These are phyloP conservation scores for Hyphantria cunea DNA, from an alignment of 1,140 invertebrate genomes.

Conservation along the genomic window DNA sequence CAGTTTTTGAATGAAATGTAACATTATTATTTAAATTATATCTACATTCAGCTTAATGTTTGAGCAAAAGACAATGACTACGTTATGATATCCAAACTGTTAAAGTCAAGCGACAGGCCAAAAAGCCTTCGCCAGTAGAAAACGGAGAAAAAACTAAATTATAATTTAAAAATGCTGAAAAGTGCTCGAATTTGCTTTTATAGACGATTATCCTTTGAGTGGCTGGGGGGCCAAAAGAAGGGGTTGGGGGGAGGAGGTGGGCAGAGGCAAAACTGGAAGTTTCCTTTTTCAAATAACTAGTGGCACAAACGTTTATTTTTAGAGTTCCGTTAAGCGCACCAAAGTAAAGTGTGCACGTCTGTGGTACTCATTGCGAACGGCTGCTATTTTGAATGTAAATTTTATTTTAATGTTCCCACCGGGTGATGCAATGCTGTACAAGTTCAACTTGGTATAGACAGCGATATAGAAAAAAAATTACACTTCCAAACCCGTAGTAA, in stretches of 20 bases:
- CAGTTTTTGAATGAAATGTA: too few relatives aligned
- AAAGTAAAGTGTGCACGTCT: not conserved
- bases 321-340: not conserved
- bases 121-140: conserved; percentile 2
- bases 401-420: not conserved
- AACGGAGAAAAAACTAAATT: conserved; percentile 14
- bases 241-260: too few relatives aligned
- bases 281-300: not conserved
- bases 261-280: conserved; percentile 3
- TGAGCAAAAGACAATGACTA: not conserved
- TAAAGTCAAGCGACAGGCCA: not conserved
- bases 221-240: not conserved
- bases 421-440: not conserved
- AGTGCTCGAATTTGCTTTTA: conserved; percentile 27
- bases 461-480: too few relatives aligned
- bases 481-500: too few relatives aligned
- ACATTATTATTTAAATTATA: not conserved
- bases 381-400: not conserved
- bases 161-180: conserved; percentile 16
- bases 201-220: conserved; percentile 30
- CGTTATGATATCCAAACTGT: not conserved
- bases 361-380: not conserved
- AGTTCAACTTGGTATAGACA: not conserved
- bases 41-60: not conserved
- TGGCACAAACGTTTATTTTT: not conserved